Evolutionary conservation across 2,113 vertebrate genomes (phyloP).

Genomic region (Xiphophorus maculatus): DNA sequence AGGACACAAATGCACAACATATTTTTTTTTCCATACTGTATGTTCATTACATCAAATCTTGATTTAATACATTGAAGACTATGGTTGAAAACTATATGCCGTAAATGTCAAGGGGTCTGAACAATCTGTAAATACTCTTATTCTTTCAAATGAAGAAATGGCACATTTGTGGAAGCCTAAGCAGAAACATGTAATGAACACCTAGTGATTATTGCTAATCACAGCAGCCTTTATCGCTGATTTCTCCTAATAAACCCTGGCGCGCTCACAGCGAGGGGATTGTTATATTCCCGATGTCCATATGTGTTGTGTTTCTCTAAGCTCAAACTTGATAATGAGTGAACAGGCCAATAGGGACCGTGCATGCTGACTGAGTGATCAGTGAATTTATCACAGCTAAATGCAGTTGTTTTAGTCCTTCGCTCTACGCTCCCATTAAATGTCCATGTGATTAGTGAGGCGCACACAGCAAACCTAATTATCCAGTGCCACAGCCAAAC

Average conservation of each 20-base stretch:
- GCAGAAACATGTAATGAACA: neutral
- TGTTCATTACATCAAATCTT: neutral
- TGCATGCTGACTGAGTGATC: constrained; percentile 44
- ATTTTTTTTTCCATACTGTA: too few species aligned
- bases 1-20: neutral
- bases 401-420: constrained; percentile 81
- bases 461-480: constrained; percentile 81
- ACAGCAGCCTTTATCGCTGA: neutral
- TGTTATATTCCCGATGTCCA: neutral
- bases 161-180: neutral
- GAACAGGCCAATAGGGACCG: constrained; percentile 5
- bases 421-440: constrained; percentile 73
- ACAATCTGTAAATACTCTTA: neutral
- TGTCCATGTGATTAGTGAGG: constrained; percentile 83
- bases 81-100: neutral
- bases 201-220: neutral
- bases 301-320: constrained; percentile 6
- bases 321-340: constrained; percentile 30
- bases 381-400: constrained; percentile 68
- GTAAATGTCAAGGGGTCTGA: neutral
- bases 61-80: neutral
- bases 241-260: constrained; percentile 1
- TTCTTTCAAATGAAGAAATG: neutral
- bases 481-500: constrained; percentile 73
- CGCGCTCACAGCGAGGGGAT: neutral